Percentiles rank a stretch among this genome's conserved stretches.
Evolutionary conservation across 2,113 vertebrate species (phyloP).

Genomic region (Xyliphius kryptos): DNA sequence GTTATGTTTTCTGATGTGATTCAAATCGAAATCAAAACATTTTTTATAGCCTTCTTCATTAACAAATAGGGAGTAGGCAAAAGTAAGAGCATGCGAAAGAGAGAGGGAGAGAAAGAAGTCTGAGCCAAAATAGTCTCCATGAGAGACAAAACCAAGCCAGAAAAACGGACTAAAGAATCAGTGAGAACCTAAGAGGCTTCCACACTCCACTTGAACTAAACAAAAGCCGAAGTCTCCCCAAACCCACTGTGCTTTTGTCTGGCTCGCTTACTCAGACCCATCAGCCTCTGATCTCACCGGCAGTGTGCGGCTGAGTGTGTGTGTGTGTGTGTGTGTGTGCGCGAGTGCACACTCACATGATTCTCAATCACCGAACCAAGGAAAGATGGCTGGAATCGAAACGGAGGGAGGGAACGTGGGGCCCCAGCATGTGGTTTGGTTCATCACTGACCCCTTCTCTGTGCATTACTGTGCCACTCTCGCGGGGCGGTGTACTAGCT

Average conservation of each 20-base stretch:
- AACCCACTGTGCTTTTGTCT: constrained; percentile 48
- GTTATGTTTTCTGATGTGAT: too few relatives aligned
- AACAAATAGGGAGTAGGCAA: too few relatives aligned
- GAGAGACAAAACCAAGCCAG: too few relatives aligned
- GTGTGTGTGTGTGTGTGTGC: constrained; percentile 14
- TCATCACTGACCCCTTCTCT: not conserved
- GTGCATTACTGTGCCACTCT: not conserved
- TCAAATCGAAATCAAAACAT: too few relatives aligned
- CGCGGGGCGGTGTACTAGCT: not conserved
- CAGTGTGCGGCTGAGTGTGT: constrained; percentile 1
- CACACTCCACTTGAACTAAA: constrained; percentile 50
- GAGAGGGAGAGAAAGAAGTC: too few relatives aligned
- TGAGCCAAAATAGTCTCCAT: too few relatives aligned
- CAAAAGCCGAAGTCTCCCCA: constrained; percentile 45
- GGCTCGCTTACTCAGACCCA: constrained; percentile 36
- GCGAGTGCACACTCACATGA: constrained; percentile 7
- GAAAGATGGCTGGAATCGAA: constrained; percentile 1
- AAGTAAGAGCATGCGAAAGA: too few relatives aligned
- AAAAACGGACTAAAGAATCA: not conserved
- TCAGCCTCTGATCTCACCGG: constrained; percentile 4
- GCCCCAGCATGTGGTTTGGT: not conserved
- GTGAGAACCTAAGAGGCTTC: constrained; percentile 12
- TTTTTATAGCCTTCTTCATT: too few relatives aligned
- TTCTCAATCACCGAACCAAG: constrained; percentile 12
- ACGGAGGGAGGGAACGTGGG: not conserved